Conservation (phyloP, 2,113 vertebrate genomes). For the Bufo bufo region DNA sequence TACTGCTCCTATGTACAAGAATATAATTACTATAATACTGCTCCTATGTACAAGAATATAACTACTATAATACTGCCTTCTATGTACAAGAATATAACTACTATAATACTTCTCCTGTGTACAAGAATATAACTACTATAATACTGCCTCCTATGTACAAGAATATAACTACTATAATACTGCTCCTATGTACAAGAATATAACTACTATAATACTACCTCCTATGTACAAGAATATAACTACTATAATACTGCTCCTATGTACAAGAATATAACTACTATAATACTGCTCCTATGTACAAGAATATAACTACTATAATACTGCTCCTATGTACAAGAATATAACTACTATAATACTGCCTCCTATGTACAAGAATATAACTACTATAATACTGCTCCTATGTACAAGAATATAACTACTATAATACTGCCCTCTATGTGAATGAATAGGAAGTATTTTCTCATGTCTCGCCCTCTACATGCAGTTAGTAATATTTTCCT, state of each 20-base stretch:
- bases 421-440: neutral
- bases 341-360: slow-evolving; percentile 9
- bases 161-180: slow-evolving; percentile 12
- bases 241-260: slow-evolving; percentile 8
- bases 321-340: neutral
- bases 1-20: neutral
- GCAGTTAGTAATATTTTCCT: neutral
- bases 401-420: neutral
- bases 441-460: neutral
- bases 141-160: neutral
- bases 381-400: neutral
- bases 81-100: neutral
- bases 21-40: slow-evolving; percentile 8
- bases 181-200: neutral
- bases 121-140: no score
- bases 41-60: neutral
- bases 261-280: neutral
- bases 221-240: slow-evolving; percentile 1
- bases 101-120: slow-evolving; percentile 9
- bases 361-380: neutral
- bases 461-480: neutral
- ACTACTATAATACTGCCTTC: neutral
- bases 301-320: slow-evolving; percentile 8
- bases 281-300: neutral
- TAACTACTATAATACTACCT: slow-evolving; percentile 10